Evolutionary conservation across 2,888 invertebrate species (phyloP).

Genomic region (Tinea semifulvella): DNA sequence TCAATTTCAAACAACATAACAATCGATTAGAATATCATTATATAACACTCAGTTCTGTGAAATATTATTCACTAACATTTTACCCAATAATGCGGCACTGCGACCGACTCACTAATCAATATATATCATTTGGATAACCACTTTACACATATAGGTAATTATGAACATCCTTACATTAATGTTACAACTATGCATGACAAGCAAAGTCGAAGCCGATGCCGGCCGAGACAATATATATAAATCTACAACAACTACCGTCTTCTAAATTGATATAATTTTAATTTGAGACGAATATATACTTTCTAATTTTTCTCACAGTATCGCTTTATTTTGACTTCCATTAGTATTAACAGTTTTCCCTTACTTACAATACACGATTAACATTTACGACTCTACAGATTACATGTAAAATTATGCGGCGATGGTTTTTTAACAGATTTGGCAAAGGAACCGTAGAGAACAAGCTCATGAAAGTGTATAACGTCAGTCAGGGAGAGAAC

Average conservation of each 20-base stretch:
- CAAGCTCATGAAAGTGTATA: constrained; percentile 10
- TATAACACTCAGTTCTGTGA: constrained; percentile 65
- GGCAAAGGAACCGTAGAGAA: constrained; percentile 12
- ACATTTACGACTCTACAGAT: constrained; percentile 8
- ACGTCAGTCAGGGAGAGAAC: constrained; percentile 7
- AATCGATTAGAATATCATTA: constrained; percentile 44
- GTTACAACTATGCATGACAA: neutral
- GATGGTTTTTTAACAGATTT: constrained; percentile 6
- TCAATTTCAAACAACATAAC: constrained; percentile 59
- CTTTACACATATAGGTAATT: constrained; percentile 6
- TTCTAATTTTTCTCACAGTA: constrained; percentile 65
- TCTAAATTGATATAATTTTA: constrained; percentile 13
- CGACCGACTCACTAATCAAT: constrained; percentile 21
- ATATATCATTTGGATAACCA: constrained; percentile 16
- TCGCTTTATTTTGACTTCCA: constrained; percentile 65
- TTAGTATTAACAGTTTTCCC: constrained; percentile 40
- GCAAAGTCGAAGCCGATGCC: constrained; percentile 2
- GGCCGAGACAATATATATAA: neutral
- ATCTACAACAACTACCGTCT: constrained; percentile 10
- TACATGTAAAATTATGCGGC: constrained; percentile 1
- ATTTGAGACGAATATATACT: constrained; percentile 50
- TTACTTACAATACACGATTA: constrained; percentile 37
- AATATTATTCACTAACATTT: constrained; percentile 57
- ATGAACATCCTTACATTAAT: neutral
- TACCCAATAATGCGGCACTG: constrained; percentile 16